A percentile compares a stretch with the other conserved stretches of the same genome.
Evolutionary conservation across 2,888 invertebrate genomes (phyloP).

Genomic region (Andrena chrysosceles): DNA sequence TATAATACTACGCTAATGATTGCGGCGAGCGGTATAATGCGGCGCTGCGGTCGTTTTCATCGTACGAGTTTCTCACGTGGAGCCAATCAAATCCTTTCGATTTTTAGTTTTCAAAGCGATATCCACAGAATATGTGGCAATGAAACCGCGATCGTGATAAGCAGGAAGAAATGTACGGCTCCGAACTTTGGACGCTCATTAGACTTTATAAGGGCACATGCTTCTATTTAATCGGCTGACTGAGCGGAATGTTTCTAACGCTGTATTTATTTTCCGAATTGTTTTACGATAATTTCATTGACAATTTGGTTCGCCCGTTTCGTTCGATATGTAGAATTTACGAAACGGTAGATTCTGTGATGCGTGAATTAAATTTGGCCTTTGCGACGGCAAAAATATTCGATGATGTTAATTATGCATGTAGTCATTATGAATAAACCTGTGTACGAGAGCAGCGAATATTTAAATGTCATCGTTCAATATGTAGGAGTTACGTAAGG

Average conservation of each 20-base stretch:
- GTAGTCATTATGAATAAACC: neutral
- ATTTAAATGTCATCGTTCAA: neutral
- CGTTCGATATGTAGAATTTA: no score
- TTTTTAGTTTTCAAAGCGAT: neutral
- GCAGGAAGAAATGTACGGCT: neutral
- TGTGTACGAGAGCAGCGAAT: neutral
- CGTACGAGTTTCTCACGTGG: conserved; percentile 16
- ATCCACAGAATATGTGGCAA: no score
- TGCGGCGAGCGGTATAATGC: neutral
- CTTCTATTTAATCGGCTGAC: neutral
- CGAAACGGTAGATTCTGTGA: no score
- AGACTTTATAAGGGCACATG: conserved; percentile 1
- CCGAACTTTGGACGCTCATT: conserved; percentile 24
- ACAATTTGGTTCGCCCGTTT: no score
- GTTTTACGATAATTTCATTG: no score
- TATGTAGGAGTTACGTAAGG: neutral
- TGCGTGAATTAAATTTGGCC: neutral
- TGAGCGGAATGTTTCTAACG: neutral
- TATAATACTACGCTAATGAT: neutral
- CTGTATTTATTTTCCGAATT: no score
- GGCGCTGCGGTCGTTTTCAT: conserved; percentile 50
- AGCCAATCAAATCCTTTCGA: conserved; percentile 32
- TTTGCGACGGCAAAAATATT: neutral
- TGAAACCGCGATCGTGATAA: neutral
- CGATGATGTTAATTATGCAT: no score